Evolutionary conservation across 2,113 vertebrate species (phyloP).

Genomic region (Casuarius casuarius): DNA sequence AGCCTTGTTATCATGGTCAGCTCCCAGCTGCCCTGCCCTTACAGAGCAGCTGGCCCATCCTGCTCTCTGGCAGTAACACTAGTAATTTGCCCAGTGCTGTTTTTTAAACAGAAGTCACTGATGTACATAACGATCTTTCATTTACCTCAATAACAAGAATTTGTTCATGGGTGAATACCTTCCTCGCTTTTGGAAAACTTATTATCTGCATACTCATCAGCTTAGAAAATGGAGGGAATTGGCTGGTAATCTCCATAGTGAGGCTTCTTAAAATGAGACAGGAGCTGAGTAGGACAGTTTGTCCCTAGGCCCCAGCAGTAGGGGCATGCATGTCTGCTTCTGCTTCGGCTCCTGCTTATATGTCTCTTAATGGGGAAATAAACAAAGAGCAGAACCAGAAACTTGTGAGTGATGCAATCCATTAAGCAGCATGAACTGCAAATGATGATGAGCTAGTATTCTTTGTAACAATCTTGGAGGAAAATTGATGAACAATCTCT

Average conservation of each 20-base stretch:
- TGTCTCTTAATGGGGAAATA: neutral
- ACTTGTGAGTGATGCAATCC: neutral
- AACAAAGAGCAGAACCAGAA: constrained; percentile 3
- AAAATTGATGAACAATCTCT: constrained; percentile 4
- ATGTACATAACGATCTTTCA: neutral
- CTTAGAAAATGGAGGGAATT: constrained; percentile 1
- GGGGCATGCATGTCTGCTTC: neutral
- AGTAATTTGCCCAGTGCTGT: neutral
- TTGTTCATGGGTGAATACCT: neutral
- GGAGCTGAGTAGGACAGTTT: neutral
- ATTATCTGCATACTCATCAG: constrained; percentile 2
- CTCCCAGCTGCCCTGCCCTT: neutral
- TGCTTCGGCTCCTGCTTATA: neutral
- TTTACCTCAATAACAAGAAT: constrained; percentile 31
- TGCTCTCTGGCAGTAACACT: neutral
- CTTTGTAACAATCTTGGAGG: neutral
- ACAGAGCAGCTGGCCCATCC: neutral
- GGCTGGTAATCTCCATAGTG: neutral
- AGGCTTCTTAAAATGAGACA: neutral
- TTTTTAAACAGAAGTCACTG: neutral
- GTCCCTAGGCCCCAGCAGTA: neutral
- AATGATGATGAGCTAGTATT: neutral
- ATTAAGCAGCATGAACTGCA: constrained; percentile 27
- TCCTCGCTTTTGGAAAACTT: neutral
- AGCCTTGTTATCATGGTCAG: fast-evolving